Evolutionary conservation across 2,888 invertebrate genomes (phyloP).

Genomic region (Bruchidius siliquastri): DNA sequence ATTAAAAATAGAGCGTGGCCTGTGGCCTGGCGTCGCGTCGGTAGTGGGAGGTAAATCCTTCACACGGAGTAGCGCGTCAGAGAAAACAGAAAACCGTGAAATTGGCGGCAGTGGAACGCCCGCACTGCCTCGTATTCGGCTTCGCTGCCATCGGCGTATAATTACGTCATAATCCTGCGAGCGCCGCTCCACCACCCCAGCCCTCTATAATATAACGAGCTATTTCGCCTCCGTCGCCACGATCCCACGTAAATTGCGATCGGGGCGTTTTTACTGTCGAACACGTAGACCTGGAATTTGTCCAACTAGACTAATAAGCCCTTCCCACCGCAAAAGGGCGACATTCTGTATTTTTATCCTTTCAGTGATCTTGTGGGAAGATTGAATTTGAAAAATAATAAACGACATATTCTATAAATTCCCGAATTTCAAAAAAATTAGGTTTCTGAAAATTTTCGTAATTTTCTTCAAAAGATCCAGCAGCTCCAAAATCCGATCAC

Average conservation of each 20-base stretch:
- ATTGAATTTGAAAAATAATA: too few species aligned
- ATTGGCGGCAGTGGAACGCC: not conserved
- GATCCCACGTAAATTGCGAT: not conserved
- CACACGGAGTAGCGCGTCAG: not conserved
- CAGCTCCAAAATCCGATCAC: too few species aligned
- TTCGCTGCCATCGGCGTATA: not conserved
- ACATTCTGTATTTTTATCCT: too few species aligned
- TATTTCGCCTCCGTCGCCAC: not conserved
- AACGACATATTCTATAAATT: too few species aligned
- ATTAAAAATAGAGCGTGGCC: not conserved
- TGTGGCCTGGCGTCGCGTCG: not conserved
- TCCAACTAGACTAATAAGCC: not conserved
- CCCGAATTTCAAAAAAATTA: too few species aligned
- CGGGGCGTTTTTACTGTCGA: not conserved
- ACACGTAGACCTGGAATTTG: not conserved
- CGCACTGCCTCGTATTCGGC: not conserved
- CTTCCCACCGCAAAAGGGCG: not conserved
- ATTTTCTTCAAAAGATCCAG: too few species aligned
- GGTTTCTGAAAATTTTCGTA: too few species aligned
- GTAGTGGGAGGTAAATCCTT: not conserved
- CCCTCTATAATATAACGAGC: not conserved
- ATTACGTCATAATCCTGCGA: not conserved
- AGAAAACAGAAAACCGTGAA: not conserved
- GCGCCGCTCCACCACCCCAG: not conserved
- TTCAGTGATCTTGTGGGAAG: too few species aligned